A percentile compares a stretch with the other conserved stretches of the same genome.
Evolutionary conservation across 1,140 invertebrate genomes (phyloP).

Genomic region (Hypothenemus hampei): DNA sequence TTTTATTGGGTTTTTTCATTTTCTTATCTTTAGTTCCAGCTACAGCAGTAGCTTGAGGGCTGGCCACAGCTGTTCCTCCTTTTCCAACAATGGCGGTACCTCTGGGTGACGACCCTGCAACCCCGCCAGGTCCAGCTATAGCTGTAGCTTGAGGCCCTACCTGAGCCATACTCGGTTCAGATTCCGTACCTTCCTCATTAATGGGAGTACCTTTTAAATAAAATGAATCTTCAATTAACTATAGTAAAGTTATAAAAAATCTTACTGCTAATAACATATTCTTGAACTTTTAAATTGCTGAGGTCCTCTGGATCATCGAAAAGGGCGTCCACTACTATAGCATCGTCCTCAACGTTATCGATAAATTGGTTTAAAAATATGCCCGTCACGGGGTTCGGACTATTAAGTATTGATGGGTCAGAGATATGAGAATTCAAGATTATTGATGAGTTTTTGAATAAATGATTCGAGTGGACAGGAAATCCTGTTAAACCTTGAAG

Average conservation of each 20-base stretch:
- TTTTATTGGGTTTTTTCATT: constrained; percentile 16
- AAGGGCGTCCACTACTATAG: constrained; percentile 35
- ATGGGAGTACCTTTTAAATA: neutral
- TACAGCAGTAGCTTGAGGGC: constrained; percentile 48
- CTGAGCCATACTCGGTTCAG: constrained; percentile 45
- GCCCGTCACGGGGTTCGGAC: too few relatives aligned
- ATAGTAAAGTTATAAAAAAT: neutral
- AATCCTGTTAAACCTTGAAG: too few relatives aligned
- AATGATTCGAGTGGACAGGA: too few relatives aligned
- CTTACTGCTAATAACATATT: constrained; percentile 17
- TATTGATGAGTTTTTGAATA: too few relatives aligned
- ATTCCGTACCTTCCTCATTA: neutral
- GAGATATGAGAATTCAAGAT: too few relatives aligned
- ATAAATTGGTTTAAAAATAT: constrained; percentile 16
- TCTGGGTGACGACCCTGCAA: constrained; percentile 46
- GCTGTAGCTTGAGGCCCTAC: constrained; percentile 48
- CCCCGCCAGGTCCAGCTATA: constrained; percentile 47
- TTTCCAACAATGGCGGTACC: constrained; percentile 48
- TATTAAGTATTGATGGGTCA: too few relatives aligned
- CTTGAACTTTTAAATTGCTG: constrained; percentile 9
- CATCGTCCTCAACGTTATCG: constrained; percentile 34
- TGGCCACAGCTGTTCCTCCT: constrained; percentile 47
- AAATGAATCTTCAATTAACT: neutral
- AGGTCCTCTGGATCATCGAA: constrained; percentile 19
- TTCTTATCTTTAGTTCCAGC: constrained; percentile 43